These are phyloP conservation scores for Agriotes lineatus DNA, from an alignment of 2,888 invertebrate species.

Conservation along the genomic window DNA sequence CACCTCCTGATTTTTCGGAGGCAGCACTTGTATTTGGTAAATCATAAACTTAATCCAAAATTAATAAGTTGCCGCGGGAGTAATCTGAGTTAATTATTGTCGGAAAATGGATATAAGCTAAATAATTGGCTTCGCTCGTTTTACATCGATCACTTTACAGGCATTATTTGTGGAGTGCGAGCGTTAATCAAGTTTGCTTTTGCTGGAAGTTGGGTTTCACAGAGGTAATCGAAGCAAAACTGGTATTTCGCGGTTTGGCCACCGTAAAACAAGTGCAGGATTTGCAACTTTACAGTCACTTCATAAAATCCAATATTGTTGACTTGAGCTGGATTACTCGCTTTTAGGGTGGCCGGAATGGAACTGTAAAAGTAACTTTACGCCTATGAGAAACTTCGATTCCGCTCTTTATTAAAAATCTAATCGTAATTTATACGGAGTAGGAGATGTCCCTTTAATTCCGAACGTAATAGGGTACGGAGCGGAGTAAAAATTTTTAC, in stretches of 20 bases:
- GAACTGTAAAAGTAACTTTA: slow-evolving; percentile 4
- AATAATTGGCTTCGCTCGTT: slow-evolving; percentile 10
- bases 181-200: slow-evolving; percentile 11
- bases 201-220: not conserved
- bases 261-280: slow-evolving; percentile 2
- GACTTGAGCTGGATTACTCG: not conserved
- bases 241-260: slow-evolving; percentile 11
- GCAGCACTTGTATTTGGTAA: not conserved
- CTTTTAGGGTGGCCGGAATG: not conserved
- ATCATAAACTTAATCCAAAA: slow-evolving; percentile 12
- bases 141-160: slow-evolving; percentile 4
- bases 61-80: slow-evolving; percentile 37
- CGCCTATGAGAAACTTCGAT: not conserved
- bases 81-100: slow-evolving; percentile 28
- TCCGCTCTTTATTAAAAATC: slow-evolving; percentile 8
- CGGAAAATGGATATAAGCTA: slow-evolving; percentile 14
- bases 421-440: slow-evolving; percentile 5
- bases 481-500: slow-evolving; percentile 42
- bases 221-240: not conserved
- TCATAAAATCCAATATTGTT: slow-evolving; percentile 7
- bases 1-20: not conserved
- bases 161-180: not conserved
- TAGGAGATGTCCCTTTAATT: slow-evolving; percentile 12
- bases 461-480: not conserved
- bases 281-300: slow-evolving; percentile 9